phyloP scores from a whole-genome alignment of 2,113 vertebrate genomes.

The Typhlomys cinereus region DNA sequence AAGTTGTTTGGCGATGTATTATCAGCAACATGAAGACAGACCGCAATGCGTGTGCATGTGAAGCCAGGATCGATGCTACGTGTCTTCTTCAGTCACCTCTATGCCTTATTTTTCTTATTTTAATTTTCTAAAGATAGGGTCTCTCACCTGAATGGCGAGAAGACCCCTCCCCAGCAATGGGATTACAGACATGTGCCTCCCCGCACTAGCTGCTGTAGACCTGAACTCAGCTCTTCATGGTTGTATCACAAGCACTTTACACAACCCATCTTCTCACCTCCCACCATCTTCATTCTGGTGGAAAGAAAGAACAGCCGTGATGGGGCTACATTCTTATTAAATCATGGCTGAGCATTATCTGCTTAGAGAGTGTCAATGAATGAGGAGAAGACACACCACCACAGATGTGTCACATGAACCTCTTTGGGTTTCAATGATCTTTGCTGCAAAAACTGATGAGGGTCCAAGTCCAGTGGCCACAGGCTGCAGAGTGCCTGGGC shows the following conservation, averaged over 20 bases:
- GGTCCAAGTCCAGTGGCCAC: neutral
- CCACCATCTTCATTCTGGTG: neutral
- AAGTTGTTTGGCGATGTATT: too few relatives aligned
- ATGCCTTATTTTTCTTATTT: neutral
- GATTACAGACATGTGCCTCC: neutral
- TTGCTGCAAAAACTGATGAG: neutral
- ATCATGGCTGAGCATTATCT: rapidly evolving
- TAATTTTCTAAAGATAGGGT: too few relatives aligned
- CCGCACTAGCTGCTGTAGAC: rapidly evolving
- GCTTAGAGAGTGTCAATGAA: neutral
- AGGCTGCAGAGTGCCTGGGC: neutral
- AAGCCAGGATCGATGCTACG: neutral
- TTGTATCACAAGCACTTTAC: neutral
- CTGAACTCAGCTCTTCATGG: neutral
- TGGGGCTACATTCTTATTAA: neutral
- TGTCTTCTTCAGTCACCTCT: neutral
- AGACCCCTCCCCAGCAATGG: neutral
- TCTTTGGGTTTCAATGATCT: neutral
- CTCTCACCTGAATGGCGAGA: neutral
- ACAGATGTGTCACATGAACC: neutral
- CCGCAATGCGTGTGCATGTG: neutral
- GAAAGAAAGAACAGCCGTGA: neutral
- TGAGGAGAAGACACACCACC: too few relatives aligned
- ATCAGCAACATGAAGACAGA: too few relatives aligned
- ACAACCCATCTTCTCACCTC: neutral